Evolutionary conservation across 2,888 invertebrate genomes (phyloP).

Genomic region (Spisula subtruncata): DNA sequence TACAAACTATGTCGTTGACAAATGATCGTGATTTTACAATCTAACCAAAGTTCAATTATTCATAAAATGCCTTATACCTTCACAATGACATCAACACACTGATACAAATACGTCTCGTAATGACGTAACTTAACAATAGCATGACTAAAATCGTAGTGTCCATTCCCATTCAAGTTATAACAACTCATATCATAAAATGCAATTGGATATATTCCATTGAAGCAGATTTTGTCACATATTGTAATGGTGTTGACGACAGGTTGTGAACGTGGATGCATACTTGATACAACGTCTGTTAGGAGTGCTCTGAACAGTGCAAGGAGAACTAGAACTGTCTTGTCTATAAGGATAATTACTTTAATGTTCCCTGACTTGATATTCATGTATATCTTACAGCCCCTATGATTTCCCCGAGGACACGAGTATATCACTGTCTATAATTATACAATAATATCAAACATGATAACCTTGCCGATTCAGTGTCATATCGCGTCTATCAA

Average conservation of each 20-base stretch:
- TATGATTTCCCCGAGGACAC: too few species aligned
- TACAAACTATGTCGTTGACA: too few species aligned
- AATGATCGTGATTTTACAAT: too few species aligned
- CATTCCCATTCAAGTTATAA: not conserved
- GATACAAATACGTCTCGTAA: not conserved
- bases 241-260: too few species aligned
- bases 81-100: not conserved
- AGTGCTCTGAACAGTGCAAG: not conserved
- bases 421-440: conserved; percentile 3
- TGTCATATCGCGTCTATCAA: not conserved
- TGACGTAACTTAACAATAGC: not conserved
- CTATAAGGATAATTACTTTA: conserved; percentile 54
- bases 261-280: too few species aligned
- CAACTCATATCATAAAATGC: not conserved
- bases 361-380: conserved; percentile 60
- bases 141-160: too few species aligned
- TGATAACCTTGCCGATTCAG: not conserved
- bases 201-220: not conserved
- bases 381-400: too few species aligned
- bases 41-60: too few species aligned
- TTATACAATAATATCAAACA: conserved; percentile 27
- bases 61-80: not conserved
- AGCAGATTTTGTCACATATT: not conserved
- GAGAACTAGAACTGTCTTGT: too few species aligned
- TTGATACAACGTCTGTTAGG: too few species aligned